Evolutionary conservation across 23 tunicate genomes (phyloP).

Genomic region (Styela plicata): DNA sequence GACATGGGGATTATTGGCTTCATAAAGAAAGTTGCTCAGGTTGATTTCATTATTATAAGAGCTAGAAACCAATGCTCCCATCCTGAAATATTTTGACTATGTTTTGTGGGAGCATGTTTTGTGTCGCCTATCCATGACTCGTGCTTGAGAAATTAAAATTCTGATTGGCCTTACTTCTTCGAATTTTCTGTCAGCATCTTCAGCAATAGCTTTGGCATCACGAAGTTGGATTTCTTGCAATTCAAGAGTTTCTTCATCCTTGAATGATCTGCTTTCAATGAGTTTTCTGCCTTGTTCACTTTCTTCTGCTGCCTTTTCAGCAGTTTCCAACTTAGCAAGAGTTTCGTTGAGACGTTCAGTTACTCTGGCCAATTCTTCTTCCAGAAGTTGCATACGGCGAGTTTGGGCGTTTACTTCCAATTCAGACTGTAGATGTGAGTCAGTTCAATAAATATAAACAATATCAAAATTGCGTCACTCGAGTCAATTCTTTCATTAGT

Average conservation of each 20-base stretch:
- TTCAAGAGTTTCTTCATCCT: conserved; percentile 97
- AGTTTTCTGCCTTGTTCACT: conserved; percentile 93
- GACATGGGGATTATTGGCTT: too few relatives aligned
- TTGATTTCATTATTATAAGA: too few relatives aligned
- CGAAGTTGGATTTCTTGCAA: conserved; percentile 95
- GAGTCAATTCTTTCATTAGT: too few relatives aligned
- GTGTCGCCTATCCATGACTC: too few relatives aligned
- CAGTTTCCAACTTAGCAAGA: conserved; percentile 75
- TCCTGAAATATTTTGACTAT: too few relatives aligned
- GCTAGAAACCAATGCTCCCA: too few relatives aligned
- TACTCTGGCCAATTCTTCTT: conserved; percentile 96
- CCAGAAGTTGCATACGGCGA: conserved; percentile 94
- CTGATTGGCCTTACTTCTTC: conserved; percentile 85
- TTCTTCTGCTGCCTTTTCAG: conserved; percentile 97
- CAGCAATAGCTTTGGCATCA: conserved; percentile 95
- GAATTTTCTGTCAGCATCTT: conserved; percentile 94
- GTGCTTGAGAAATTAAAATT: too few relatives aligned
- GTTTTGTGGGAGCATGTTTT: too few relatives aligned
- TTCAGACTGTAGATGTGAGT: conserved; percentile 83
- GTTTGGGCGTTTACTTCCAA: conserved; percentile 99
- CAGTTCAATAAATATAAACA: too few relatives aligned
- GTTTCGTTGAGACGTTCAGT: conserved; percentile 90
- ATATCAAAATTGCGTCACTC: too few relatives aligned
- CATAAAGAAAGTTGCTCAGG: too few relatives aligned
- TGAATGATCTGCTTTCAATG: conserved; percentile 91